phyloP scores from a whole-genome alignment of 2,888 invertebrate species.

The Thera britannica region DNA sequence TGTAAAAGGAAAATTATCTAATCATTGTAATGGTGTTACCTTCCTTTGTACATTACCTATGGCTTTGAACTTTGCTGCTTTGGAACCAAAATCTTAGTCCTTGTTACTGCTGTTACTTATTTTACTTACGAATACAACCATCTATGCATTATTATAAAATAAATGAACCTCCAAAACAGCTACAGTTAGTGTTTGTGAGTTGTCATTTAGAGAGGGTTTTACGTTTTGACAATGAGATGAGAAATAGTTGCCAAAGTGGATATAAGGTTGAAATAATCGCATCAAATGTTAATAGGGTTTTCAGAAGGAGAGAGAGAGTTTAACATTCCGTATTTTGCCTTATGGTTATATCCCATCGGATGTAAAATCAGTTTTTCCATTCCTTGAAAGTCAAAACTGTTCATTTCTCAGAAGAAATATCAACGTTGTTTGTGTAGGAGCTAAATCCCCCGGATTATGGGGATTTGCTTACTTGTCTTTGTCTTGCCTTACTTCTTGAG shows the following conservation, averaged over 20 bases:
- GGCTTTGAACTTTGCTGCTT: neutral
- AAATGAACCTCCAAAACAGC: too few relatives aligned
- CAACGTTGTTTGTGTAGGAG: conserved; percentile 35
- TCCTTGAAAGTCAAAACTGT: conserved; percentile 24
- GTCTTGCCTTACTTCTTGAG: conserved; percentile 42
- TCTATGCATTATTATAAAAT: too few relatives aligned
- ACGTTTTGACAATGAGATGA: too few relatives aligned
- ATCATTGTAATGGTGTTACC: conserved; percentile 29
- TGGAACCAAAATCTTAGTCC: neutral
- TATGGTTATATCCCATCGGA: neutral
- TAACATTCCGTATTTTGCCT: too few relatives aligned
- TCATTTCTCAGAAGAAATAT: conserved; percentile 34
- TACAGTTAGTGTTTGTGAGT: too few relatives aligned
- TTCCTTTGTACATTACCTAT: conserved; percentile 4
- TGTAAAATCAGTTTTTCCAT: neutral
- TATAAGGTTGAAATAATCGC: too few relatives aligned
- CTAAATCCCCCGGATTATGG: conserved; percentile 45
- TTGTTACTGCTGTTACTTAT: neutral
- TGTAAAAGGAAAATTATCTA: conserved; percentile 34
- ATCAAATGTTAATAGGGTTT: too few relatives aligned
- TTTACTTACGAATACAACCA: too few relatives aligned
- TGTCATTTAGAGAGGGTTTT: too few relatives aligned
- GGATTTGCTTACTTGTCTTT: conserved; percentile 35
- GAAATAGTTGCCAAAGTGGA: too few relatives aligned
- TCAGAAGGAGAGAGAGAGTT: too few relatives aligned